These are phyloP conservation scores for Panurus biarmicus DNA, from an alignment of 2,113 vertebrate species.

Conservation along the genomic window DNA sequence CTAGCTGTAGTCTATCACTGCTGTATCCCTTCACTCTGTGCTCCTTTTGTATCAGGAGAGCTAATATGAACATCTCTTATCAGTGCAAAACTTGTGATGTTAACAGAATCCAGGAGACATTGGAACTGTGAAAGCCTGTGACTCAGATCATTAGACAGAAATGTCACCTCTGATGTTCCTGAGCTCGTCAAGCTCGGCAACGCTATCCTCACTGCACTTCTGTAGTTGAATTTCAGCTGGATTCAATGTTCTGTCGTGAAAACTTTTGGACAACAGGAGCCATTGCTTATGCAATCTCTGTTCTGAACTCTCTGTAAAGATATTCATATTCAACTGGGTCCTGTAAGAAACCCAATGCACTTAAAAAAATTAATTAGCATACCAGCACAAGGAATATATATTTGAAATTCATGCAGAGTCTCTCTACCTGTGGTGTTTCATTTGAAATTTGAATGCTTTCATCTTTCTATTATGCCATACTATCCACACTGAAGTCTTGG, in stretches of 20 bases:
- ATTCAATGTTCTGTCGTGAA: neutral
- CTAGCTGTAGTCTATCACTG: neutral
- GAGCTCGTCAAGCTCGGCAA: neutral
- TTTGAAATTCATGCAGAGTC: constrained; percentile 27
- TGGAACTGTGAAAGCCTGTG: neutral
- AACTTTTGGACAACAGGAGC: neutral
- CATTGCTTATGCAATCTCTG: neutral
- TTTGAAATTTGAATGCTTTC: constrained; percentile 3
- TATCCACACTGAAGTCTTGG: neutral
- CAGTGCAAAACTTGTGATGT: neutral
- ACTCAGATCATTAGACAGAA: neutral
- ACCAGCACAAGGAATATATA: neutral
- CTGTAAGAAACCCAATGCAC: neutral
- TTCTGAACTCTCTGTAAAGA: neutral
- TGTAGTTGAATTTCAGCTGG: neutral
- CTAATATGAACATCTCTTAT: neutral
- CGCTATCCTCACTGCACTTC: neutral
- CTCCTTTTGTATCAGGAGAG: neutral
- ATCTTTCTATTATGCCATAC: neutral
- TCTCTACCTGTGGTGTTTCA: neutral
- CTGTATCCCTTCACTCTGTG: neutral
- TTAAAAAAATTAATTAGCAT: constrained; percentile 13
- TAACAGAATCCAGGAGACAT: neutral
- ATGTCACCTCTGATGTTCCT: neutral
- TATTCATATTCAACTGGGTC: neutral